Conservation (phyloP, 2,797 vertebrate species). For the Spinibarbus caldwelli region DNA sequence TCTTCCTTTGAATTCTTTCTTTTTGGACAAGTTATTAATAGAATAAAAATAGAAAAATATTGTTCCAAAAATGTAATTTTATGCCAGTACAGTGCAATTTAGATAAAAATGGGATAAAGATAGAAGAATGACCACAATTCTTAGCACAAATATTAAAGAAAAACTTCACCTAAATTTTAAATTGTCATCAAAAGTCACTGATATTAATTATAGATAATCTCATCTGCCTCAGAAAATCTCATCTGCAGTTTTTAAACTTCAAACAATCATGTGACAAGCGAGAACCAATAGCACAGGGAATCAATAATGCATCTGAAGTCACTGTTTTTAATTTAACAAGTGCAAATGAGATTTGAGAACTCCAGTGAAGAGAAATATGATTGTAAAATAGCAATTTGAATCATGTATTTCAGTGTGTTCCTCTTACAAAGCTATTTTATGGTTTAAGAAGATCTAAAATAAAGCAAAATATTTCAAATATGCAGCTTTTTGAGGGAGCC, state of each 20-base stretch:
- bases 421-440: not conserved
- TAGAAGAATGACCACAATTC: not conserved
- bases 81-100: not conserved
- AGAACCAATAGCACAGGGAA: not conserved
- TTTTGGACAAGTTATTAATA: too few species aligned
- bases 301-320: not conserved
- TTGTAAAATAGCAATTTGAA: not conserved
- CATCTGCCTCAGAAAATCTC: not conserved
- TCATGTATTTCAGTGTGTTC: not conserved
- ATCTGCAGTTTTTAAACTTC: not conserved
- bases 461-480: not conserved
- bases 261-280: not conserved
- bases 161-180: too few species aligned
- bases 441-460: not conserved
- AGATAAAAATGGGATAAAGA: not conserved
- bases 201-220: not conserved
- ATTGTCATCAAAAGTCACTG: not conserved
- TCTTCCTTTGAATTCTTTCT: too few species aligned
- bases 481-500: not conserved
- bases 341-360: not conserved
- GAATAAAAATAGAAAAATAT: not conserved
- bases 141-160: not conserved
- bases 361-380: not conserved
- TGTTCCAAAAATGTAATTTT: not conserved
- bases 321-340: not conserved